Evolutionary conservation across 2,113 vertebrate species (phyloP).

Genomic region (Sisor rabdophorus): DNA sequence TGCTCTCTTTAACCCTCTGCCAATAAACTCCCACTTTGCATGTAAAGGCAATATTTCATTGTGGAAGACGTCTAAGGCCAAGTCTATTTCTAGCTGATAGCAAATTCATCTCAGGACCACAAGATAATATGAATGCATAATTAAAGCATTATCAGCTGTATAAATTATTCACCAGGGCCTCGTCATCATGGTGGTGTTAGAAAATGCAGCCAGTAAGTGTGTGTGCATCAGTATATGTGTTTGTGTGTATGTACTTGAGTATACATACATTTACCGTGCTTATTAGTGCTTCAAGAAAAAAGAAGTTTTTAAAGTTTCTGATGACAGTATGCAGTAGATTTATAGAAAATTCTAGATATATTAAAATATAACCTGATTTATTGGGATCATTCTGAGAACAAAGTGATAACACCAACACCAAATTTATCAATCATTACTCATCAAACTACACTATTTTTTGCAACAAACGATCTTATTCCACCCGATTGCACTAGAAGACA

Average conservation of each 20-base stretch:
- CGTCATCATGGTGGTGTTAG: slow-evolving; percentile 13
- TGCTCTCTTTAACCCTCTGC: slow-evolving; percentile 19
- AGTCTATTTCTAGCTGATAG: slow-evolving; percentile 47
- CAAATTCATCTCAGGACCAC: slow-evolving; percentile 51
- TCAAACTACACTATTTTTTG: too few species aligned
- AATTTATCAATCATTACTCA: too few species aligned
- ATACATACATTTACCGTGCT: background rate
- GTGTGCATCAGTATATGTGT: too few species aligned
- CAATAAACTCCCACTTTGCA: slow-evolving; percentile 5
- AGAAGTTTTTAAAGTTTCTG: background rate
- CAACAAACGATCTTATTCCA: too few species aligned
- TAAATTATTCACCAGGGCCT: slow-evolving; percentile 57
- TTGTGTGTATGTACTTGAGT: background rate
- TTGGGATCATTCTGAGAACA: too few species aligned
- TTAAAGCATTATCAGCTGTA: slow-evolving; percentile 54
- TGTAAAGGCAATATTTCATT: slow-evolving; percentile 44
- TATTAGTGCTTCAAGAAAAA: background rate
- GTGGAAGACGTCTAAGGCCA: slow-evolving; percentile 12
- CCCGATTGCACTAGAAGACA: too few species aligned
- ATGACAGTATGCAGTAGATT: background rate
- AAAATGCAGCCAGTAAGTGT: background rate
- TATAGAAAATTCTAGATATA: background rate
- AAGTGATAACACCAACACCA: too few species aligned
- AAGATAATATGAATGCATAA: slow-evolving; percentile 57
- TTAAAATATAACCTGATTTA: too few species aligned